Base-by-base conservation (phyloP, 2,113 vertebrate species). In the Danionella cerebrum region DNA sequence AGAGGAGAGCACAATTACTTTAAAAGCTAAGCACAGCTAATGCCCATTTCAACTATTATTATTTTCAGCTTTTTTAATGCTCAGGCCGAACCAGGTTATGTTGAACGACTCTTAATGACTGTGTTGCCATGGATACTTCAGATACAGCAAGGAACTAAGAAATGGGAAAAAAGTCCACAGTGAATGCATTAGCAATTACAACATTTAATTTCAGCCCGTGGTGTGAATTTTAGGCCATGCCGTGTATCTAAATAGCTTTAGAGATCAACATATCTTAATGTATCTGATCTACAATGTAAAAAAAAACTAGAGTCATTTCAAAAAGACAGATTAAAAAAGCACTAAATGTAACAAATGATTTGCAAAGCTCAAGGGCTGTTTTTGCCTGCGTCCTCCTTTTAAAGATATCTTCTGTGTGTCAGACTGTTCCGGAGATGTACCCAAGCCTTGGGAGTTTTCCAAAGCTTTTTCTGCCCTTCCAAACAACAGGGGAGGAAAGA, bases 401-500 rank as follows among this genome's bases (percentile, higher is more conserved):
- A 13, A 39, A 31, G n/a, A 41, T 55, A 64, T 36, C 48, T 54
- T 50, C 36, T 52, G 51, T 12, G 29, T 74, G 55, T 27, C 45
- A 11, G 57, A 47, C 27, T 69, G 47, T 76, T 78, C 42, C 19
- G 27, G 59, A 64, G 65, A 51, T 60, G 74, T 54, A 39, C 54
- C 36, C 50, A 72, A 73, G 78, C 79, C 77, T 65, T 77, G 78
- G 76, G 73, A 77, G 77, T 78, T 82, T 83, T 84, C 72, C 74
- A 82, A 84, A 85, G 81, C 75, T 79, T 83, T 84, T 87, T 80
- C 76, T 78, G 73, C 77, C 57, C 77, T 78, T 69, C 70, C 74
- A 80, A 82, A 87, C 83, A 87, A 85, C 83, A 78, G 60, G 83
- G 86, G 82, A 84, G 63, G 68, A 66, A 71, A 83, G 84, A 89